Evolutionary conservation across 2,797 vertebrate genomes (phyloP), one percentile per base, ranked within the genome.

Genomic region (Danio choprae): DNA sequence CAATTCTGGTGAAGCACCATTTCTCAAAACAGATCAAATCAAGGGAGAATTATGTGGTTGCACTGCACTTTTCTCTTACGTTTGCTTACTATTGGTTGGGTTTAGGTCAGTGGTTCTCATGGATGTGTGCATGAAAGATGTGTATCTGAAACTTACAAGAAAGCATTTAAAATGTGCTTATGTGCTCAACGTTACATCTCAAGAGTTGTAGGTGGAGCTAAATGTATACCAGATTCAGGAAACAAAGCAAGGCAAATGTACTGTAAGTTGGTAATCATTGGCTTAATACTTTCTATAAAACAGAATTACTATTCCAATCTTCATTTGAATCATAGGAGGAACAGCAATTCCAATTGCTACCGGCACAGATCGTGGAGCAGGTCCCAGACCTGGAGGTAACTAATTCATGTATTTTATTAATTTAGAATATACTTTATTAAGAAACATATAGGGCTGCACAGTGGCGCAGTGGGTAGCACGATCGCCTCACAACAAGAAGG

Each of bases 241-340:
- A 72, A 63, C 70, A 78, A 82, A 46, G 51, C 48, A 75, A 72
- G 78, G 75, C 64, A 81, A 81, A 83, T 70, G 60, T 43, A 62
- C 29, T 1, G 83, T 86, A n/a, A 16, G 67, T 77, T 56, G 1
- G 11, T 56, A 4, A 36, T 43, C 8, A 12, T 12, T 59, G 3
- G 18, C 18, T 50, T 11, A 43, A 53, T 12, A 10, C 40, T 64
- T 6, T 29, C 13, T 36, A 20, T 20, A 51, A 13, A 44, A 59
- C 36, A 13, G 10, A 36, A 67, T 58, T 68, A 38, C 51, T 6
- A 18, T 59, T 78, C 12, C 0, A 20, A 36, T 50, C 73, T 38
- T 72, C 6, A 38, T 51, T 74, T 50, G 75, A 4, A 36, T 70
- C 10, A 50, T 18, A 29, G 82, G 84, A 75, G 86, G 77, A 77